Conservation (phyloP, 2,797 vertebrate genomes). For the Anguilla pacifica region DNA sequence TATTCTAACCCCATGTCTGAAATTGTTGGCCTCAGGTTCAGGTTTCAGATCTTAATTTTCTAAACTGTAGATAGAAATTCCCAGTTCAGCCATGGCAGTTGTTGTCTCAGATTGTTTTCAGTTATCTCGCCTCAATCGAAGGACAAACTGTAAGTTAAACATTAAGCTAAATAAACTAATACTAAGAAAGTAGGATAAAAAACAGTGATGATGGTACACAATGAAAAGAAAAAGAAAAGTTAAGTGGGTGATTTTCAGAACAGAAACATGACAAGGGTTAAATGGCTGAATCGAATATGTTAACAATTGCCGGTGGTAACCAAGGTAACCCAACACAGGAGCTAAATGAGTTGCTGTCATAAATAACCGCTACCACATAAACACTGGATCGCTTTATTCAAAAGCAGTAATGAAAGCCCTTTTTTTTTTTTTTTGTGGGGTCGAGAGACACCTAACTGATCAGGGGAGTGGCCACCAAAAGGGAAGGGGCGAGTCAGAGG, state of each 20-base stretch:
- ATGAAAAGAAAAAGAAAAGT: too few relatives aligned
- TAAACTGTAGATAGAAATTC: too few relatives aligned
- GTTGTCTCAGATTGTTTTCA: too few relatives aligned
- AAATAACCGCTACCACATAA: not conserved
- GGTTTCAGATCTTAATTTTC: too few relatives aligned
- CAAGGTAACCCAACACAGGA: not conserved
- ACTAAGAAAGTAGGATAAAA: too few relatives aligned
- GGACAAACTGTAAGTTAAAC: too few relatives aligned
- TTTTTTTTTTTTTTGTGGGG: not conserved
- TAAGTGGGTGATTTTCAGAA: too few relatives aligned
- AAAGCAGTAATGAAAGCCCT: not conserved
- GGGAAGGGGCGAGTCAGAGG: not conserved
- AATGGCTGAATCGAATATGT: too few relatives aligned
- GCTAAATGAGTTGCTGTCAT: not conserved
- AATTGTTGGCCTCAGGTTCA: not conserved
- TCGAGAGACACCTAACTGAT: not conserved
- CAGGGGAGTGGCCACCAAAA: not conserved
- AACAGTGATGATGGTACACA: too few relatives aligned
- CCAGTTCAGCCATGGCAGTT: too few relatives aligned
- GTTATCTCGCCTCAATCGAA: too few relatives aligned
- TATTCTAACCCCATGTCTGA: not conserved
- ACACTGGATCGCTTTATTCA: not conserved
- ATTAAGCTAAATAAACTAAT: too few relatives aligned
- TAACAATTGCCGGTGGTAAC: not conserved
- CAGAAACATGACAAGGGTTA: not conserved